Base-by-base conservation (phyloP, 2,113 vertebrate genomes). In the Prionailurus viverrinus region DNA sequence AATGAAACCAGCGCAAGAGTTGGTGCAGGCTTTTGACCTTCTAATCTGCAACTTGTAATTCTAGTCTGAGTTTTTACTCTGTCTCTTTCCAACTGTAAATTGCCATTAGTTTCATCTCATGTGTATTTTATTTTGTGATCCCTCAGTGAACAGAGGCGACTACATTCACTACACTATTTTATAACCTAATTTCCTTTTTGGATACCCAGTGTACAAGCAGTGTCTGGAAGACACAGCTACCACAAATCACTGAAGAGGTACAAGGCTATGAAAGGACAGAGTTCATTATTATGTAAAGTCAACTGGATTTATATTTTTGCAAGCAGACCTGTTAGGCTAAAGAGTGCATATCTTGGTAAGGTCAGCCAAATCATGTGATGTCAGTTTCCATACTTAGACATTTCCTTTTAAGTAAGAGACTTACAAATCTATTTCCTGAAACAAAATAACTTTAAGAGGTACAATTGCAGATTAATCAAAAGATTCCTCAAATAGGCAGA, bases 121-220 rank as follows among this genome's bases (percentile, higher is more conserved):
- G 14, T 74, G n/a, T 68, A 25, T 91, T 96, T 96, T 63, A 63
- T 10, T 36, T 73, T 53, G 66, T 7, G 61, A 74, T 63, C 58
- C 63, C 58, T 95, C 61, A 51, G 0, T 61, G 73, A 93, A 79
- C 31, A 92, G 29, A 89, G 65, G 55, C 18, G 27, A 84, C 21
- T 65, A 6, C 13, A 39, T 48, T 86, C 85, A 29, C 33, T 4
- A 48, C 11, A 14, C 61, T 95, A 5, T 89, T 96, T 96, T 95
- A 97, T 81, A 88, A 81, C 69, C 87, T 91, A 76, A 92, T 97
- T 98, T 97, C 90, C 76, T 95, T 90, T 84, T 61, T 41, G 45
- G 63, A 74, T 81, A 66, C 18, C 71, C 63, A 83, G 65, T 81
- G 25, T 80, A 88, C 55, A 73, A n/a, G 21, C 51, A 65, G 25